Conservation (phyloP, 2,888 invertebrate genomes). For the Odontothrips loti region DNA sequence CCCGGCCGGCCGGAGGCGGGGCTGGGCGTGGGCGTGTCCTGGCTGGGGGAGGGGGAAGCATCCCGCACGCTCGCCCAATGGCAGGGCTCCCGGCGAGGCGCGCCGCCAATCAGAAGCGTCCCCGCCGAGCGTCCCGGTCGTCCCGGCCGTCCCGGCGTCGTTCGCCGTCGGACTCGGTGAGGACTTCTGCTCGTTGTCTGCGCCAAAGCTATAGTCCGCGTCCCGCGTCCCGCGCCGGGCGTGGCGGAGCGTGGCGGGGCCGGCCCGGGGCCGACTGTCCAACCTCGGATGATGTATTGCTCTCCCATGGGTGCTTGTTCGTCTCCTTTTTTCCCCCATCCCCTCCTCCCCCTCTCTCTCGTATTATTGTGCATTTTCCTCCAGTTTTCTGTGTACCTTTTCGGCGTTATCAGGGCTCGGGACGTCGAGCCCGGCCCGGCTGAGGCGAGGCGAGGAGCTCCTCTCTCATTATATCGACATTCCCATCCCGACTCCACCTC, state of each 20-base stretch:
- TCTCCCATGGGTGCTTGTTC: conserved; percentile 25
- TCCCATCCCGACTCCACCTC: background rate
- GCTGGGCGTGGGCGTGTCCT: background rate
- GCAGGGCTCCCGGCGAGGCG: background rate
- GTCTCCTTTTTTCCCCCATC: conserved; percentile 2
- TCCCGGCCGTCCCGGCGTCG: conserved; percentile 21
- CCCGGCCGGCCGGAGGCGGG: background rate
- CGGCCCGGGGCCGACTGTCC: background rate
- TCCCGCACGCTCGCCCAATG: background rate
- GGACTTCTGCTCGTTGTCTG: conserved; percentile 22
- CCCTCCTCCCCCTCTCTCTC: background rate
- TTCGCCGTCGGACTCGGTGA: conserved; percentile 27
- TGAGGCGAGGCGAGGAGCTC: background rate
- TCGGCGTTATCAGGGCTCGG: conserved; percentile 11
- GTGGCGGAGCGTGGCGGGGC: background rate
- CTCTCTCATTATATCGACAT: conserved; percentile 26
- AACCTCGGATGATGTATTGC: conserved; percentile 24
- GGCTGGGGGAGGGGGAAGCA: background rate
- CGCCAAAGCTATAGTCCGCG: background rate
- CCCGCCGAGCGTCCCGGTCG: background rate
- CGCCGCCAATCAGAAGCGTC: background rate
- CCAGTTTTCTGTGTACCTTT: conserved; percentile 25
- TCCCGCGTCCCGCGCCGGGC: background rate
- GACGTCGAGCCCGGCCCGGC: background rate
- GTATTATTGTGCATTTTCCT: conserved; percentile 26